Evolutionary conservation across 2,797 vertebrate species (phyloP).

Genomic region (Pampus argenteus): DNA sequence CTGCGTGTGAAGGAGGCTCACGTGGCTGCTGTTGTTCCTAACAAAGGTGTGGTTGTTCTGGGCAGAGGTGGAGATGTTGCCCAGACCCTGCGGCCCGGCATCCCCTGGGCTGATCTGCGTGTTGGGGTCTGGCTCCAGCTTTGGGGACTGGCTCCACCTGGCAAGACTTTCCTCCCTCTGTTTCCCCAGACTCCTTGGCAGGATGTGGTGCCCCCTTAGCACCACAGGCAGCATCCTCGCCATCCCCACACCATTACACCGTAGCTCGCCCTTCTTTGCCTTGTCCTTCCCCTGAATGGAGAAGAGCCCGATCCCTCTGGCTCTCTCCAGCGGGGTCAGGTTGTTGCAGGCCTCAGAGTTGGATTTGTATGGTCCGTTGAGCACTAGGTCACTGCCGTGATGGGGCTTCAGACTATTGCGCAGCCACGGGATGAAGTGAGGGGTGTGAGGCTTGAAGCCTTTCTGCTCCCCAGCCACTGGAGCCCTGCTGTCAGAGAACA

Average conservation of each 20-base stretch:
- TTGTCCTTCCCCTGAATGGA: constrained; percentile 72
- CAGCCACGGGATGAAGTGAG: constrained; percentile 80
- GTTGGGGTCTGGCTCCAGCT: constrained; percentile 46
- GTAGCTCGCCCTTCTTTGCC: constrained; percentile 64
- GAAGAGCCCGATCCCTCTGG: constrained; percentile 75
- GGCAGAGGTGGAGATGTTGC: constrained; percentile 60
- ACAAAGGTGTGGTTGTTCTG: constrained; percentile 70
- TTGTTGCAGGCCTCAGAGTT: constrained; percentile 56
- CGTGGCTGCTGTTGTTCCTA: constrained; percentile 52
- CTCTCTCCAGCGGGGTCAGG: constrained; percentile 66
- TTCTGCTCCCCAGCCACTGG: constrained; percentile 69
- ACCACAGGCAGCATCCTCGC: constrained; percentile 75
- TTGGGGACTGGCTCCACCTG: constrained; percentile 71
- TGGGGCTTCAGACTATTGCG: constrained; percentile 79
- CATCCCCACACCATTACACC: constrained; percentile 72
- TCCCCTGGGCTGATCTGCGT: constrained; percentile 27
- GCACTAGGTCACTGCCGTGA: constrained; percentile 71
- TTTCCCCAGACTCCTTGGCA: constrained; percentile 66
- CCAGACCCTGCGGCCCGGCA: not conserved
- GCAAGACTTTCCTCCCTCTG: constrained; percentile 67
- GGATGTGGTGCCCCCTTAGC: constrained; percentile 73
- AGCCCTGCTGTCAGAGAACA: constrained; percentile 82
- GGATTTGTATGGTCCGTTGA: constrained; percentile 69
- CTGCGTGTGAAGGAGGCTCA: constrained; percentile 37
- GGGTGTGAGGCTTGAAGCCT: constrained; percentile 71